These are phyloP conservation scores for Erethizon dorsatum DNA, from an alignment of 2,797 vertebrate species.

Conservation along the genomic window DNA sequence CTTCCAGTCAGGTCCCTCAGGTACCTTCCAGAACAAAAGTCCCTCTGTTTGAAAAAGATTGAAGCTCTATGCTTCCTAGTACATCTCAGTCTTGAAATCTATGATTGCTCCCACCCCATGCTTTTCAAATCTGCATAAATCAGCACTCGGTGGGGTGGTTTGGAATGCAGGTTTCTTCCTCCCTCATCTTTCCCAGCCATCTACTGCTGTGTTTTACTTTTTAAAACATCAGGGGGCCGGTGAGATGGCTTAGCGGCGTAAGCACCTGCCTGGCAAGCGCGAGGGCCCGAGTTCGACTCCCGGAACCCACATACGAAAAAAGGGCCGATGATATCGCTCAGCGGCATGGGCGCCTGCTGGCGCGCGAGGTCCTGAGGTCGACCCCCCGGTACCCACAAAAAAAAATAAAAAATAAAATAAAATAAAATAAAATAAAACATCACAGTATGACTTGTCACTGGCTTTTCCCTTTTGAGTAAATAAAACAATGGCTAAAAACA, in stretches of 20 bases:
- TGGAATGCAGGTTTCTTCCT: not conserved
- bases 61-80: not conserved
- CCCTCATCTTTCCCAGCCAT: not conserved
- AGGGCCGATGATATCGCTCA: no score
- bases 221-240: not conserved
- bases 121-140: not conserved
- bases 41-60: not conserved
- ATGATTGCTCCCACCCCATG: not conserved
- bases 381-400: no score
- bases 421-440: conserved; percentile 12
- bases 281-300: no score
- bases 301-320: no score
- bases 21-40: no score
- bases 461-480: not conserved
- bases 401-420: no score
- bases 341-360: no score
- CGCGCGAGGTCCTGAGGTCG: no score
- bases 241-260: no score
- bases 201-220: not conserved
- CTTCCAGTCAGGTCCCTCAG: not conserved
- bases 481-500: not conserved
- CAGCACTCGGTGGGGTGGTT: not conserved
- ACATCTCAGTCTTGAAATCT: not conserved
- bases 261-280: no score
- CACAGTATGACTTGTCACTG: not conserved